Base-by-base conservation (phyloP, 1,140 invertebrate genomes). In the Caenorhabditis latens region DNA sequence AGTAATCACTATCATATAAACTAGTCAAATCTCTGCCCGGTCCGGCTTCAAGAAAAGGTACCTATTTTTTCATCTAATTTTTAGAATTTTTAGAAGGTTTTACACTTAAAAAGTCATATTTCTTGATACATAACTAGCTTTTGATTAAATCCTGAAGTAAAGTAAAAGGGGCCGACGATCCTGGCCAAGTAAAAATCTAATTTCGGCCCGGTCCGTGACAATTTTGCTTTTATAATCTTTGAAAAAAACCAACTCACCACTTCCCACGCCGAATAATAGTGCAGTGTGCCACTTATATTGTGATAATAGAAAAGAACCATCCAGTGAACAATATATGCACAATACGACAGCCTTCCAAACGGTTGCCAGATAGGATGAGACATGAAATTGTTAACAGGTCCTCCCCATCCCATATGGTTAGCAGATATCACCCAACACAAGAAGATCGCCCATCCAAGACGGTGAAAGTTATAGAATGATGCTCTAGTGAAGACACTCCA, bases 351-450 rank as follows among this genome's bases (percentile, higher is more conserved):
- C 16, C 85, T 50, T 21, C 87, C 85, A 11, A 88, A 61, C 11
- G 87, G 87, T 43, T 83, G 85, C 79, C 85, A 88, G 5, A 87
- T 65, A 7, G 85, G 85, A 21, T 84, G 85, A 16, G 87, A 88
- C 87, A 88, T 88, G 46, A 88, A 84, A 24, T 83, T 84, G n/a
- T 88, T 58, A 16, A 88, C 87, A 13, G 85, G 87, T 40, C 87
- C 87, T 63, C 63, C 88, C 82, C 83, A 89, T 13, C 86, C 86
- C 53, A 83, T 79, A 82, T 84, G 75, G 53, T 82, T 75, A 0
- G 88, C 88, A 16, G 43, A 32, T 19, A 89, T 82, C 9, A 88
- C 67, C 83, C 82, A 89, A 21, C 63, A 84, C 32, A 89, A 16
- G 42, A 75, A 84, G 0, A 89, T 2, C 46, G 40, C 58, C 88